Conservation (phyloP, 1,140 invertebrate genomes). For the Magallana ariakensis region DNA sequence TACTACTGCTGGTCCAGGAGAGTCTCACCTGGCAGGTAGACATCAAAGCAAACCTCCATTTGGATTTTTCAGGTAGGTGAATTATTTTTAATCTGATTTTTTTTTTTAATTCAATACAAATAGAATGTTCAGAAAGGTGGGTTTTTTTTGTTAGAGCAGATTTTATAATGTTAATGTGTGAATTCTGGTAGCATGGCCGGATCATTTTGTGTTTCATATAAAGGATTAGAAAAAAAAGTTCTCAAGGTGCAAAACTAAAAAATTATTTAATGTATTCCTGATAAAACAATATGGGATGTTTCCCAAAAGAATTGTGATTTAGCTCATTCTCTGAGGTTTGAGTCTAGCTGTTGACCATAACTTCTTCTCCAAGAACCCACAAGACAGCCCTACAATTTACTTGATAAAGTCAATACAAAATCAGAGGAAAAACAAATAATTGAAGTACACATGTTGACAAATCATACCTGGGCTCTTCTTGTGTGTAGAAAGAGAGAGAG, state of each 20-base stretch:
- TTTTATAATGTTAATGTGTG: background rate
- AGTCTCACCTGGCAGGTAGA: constrained; percentile 18
- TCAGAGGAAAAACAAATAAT: constrained; percentile 20
- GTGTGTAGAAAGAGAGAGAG: background rate
- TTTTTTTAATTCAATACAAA: background rate
- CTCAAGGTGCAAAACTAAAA: background rate
- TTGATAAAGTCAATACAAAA: constrained; percentile 26
- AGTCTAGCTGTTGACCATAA: background rate
- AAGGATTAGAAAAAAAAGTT: background rate
- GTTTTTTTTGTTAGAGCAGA: background rate
- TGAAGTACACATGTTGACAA: constrained; percentile 10
- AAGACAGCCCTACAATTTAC: constrained; percentile 1
- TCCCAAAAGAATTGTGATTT: background rate
- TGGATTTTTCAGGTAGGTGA: constrained; percentile 11
- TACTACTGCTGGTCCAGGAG: background rate
- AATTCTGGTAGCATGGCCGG: constrained; percentile 11
- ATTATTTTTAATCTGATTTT: background rate
- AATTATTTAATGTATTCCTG: background rate
- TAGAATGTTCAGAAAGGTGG: background rate
- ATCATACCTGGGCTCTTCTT: background rate
- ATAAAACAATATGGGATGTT: background rate
- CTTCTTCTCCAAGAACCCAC: constrained; percentile 12
- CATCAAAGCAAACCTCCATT: background rate
- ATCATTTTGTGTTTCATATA: background rate
- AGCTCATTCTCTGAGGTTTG: background rate